Evolutionary conservation across 2,113 vertebrate species (phyloP).

Genomic region (Grammomys dolichurus): DNA sequence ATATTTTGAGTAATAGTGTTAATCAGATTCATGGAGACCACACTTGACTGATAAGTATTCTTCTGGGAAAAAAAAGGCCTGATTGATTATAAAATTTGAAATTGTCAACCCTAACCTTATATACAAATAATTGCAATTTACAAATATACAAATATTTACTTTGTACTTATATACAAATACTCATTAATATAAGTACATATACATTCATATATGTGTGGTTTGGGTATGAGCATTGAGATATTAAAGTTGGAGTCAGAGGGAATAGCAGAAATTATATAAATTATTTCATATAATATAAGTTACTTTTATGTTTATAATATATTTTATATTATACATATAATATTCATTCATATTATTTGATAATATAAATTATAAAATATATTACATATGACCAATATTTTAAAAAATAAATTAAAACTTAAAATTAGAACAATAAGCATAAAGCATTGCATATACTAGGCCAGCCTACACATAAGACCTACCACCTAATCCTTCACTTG

Average conservation of each 20-base stretch:
- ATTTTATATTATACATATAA: too few relatives aligned
- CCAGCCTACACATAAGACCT: too few relatives aligned
- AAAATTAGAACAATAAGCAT: too few relatives aligned
- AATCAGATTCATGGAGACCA: not conserved
- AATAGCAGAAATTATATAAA: not conserved
- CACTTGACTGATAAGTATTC: not conserved
- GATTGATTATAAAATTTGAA: not conserved
- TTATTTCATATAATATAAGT: too few relatives aligned
- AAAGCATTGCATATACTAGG: too few relatives aligned
- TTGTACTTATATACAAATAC: not conserved
- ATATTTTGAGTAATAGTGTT: not conserved
- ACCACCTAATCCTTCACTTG: too few relatives aligned
- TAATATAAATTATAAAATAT: too few relatives aligned
- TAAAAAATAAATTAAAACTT: not conserved
- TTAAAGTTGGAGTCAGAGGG: not conserved
- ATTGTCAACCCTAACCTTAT: not conserved
- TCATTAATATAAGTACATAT: not conserved
- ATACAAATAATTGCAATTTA: not conserved
- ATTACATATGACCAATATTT: not conserved
- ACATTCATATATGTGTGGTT: not conserved
- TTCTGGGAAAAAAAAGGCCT: not conserved
- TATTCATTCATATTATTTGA: too few relatives aligned
- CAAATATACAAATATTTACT: too few relatives aligned
- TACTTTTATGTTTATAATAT: too few relatives aligned
- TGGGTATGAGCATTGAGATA: too few relatives aligned